Evolutionary conservation across 2,113 vertebrate genomes (phyloP).

Genomic region (Dromiciops gliroides): DNA sequence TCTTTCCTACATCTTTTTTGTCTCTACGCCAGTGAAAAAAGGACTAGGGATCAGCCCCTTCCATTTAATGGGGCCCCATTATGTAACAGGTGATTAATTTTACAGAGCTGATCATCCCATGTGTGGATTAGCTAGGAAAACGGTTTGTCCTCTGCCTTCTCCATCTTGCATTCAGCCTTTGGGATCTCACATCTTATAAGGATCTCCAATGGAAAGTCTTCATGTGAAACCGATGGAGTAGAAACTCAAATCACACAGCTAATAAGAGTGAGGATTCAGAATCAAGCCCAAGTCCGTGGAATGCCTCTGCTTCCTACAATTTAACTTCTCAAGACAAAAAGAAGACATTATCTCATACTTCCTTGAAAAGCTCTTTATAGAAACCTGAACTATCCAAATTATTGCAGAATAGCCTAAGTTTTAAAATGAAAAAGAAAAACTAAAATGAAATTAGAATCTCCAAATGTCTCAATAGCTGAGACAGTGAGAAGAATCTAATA

Average conservation of each 20-base stretch:
- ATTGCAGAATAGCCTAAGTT: neutral
- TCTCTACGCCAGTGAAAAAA: too few relatives aligned
- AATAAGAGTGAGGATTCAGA: neutral
- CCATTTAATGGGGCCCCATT: too few relatives aligned
- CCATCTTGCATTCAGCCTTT: neutral
- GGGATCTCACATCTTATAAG: slow-evolving; percentile 10
- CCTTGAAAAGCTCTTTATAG: neutral
- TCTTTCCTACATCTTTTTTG: too few relatives aligned
- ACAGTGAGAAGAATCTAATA: too few relatives aligned
- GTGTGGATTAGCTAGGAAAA: neutral
- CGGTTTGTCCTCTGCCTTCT: neutral
- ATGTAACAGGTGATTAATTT: neutral
- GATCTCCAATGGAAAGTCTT: slow-evolving; percentile 6
- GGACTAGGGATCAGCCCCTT: too few relatives aligned
- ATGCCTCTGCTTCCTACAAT: neutral
- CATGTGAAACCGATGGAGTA: neutral
- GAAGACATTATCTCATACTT: neutral
- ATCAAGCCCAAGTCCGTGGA: neutral
- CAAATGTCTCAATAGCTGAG: too few relatives aligned
- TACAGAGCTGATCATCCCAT: neutral
- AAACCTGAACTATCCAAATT: neutral
- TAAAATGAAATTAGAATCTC: too few relatives aligned
- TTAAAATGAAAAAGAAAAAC: too few relatives aligned
- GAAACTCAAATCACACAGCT: too few relatives aligned
- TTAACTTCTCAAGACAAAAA: fast-evolving